A percentile compares a stretch with the other conserved stretches of the same genome.
phyloP scores from a whole-genome alignment of 2,113 vertebrate species.

The Centrocercus urophasianus region DNA sequence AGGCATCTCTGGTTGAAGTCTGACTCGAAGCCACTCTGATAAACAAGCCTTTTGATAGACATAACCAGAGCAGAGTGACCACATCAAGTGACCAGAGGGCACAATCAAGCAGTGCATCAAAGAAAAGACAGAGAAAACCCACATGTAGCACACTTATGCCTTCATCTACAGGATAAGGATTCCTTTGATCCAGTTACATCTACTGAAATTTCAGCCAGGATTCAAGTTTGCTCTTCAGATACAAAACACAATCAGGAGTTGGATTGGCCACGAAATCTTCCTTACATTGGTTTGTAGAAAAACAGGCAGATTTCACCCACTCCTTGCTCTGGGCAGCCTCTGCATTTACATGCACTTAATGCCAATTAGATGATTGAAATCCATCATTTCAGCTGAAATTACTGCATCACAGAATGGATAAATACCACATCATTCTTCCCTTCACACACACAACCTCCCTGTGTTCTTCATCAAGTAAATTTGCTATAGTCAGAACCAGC shows the following conservation, averaged over 20 bases:
- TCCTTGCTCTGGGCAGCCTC: background rate
- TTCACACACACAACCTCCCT: fast-evolving
- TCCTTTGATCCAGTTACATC: constrained; percentile 9
- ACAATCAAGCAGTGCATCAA: background rate
- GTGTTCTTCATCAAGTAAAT: background rate
- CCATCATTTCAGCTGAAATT: background rate
- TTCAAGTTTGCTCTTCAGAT: background rate
- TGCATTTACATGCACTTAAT: background rate
- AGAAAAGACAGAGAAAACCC: background rate
- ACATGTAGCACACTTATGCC: background rate
- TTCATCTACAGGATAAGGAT: background rate
- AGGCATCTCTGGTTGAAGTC: background rate
- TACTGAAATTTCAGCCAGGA: background rate
- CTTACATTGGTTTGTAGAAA: background rate
- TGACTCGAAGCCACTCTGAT: background rate
- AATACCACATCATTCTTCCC: background rate
- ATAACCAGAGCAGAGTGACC: background rate
- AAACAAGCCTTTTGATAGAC: background rate
- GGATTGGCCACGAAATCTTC: background rate
- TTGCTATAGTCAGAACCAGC: background rate
- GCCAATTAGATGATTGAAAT: background rate
- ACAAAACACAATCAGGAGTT: background rate
- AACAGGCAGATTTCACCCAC: background rate
- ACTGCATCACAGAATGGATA: fast-evolving
- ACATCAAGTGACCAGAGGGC: background rate